Conservation (phyloP, 2,113 vertebrate species). For the Datnioides undecimradiatus region DNA sequence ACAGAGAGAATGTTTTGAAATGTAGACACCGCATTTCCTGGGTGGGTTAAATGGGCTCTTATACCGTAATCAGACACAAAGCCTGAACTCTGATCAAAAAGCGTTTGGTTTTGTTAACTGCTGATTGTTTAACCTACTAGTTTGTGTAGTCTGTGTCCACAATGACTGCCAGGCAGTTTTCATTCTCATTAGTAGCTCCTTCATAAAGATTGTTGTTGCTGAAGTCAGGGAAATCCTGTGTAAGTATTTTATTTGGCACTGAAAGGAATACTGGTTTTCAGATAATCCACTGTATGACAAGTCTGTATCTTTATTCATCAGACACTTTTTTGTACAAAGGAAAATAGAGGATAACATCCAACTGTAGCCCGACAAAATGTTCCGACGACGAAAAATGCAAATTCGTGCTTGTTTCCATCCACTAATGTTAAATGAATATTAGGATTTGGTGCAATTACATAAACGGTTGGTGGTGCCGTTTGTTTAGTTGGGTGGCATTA, state of each 20-base stretch:
- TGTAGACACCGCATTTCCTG: conserved; percentile 56
- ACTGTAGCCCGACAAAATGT: too few species aligned
- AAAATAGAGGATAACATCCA: too few species aligned
- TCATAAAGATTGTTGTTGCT: conserved; percentile 13
- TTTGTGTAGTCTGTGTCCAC: conserved; percentile 48
- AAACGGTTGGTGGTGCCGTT: neutral
- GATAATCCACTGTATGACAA: neutral
- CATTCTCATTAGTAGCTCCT: conserved; percentile 39
- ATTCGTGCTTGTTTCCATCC: neutral
- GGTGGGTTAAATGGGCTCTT: conserved; percentile 45
- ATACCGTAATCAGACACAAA: conserved; percentile 44
- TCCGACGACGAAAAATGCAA: too few species aligned
- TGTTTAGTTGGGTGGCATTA: neutral
- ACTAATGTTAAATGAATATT: too few species aligned
- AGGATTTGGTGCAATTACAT: too few species aligned
- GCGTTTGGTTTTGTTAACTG: conserved; percentile 56
- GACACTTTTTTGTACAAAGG: neutral
- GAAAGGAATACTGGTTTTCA: neutral
- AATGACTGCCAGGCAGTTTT: conserved; percentile 19
- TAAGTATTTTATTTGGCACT: conserved; percentile 12
- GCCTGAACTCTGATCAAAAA: conserved; percentile 62
- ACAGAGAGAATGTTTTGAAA: conserved; percentile 53
- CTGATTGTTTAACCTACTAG: conserved; percentile 57
- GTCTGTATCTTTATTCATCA: too few species aligned
- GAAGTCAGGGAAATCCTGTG: neutral